Percentiles rank a stretch among this genome's conserved stretches.
These are phyloP conservation scores for Pelmatolapia mariae DNA, from an alignment of 2,113 vertebrate species.

Conservation along the genomic window DNA sequence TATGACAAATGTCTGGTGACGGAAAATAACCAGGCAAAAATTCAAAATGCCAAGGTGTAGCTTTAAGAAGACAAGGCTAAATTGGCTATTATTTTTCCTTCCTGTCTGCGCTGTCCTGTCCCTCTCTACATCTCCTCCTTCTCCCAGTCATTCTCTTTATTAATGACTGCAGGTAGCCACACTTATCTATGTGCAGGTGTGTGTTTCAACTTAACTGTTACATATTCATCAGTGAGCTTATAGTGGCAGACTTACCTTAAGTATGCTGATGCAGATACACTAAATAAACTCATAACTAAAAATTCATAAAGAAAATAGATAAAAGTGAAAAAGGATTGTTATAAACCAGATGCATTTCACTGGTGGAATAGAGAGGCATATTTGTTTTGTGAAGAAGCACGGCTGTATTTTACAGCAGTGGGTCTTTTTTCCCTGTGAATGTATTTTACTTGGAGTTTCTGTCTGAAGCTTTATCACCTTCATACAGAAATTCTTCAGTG, in stretches of 20 bases:
- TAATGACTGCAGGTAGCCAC: slow-evolving; percentile 36
- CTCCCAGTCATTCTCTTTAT: slow-evolving; percentile 13
- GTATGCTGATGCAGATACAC: neutral
- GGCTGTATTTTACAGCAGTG: neutral
- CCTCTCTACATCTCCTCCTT: neutral
- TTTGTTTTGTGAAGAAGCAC: neutral
- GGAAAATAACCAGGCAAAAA: slow-evolving; percentile 43
- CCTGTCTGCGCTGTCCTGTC: slow-evolving; percentile 55
- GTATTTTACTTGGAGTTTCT: neutral
- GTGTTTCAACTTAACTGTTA: neutral
- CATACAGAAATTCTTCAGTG: neutral
- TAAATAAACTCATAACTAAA: neutral
- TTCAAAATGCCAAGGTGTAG: slow-evolving; percentile 61
- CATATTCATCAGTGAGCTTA: neutral
- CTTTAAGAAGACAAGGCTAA: slow-evolving; percentile 57
- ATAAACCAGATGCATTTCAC: neutral
- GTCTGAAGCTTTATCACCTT: neutral
- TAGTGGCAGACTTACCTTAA: neutral
- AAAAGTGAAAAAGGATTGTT: neutral
- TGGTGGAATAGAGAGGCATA: neutral
- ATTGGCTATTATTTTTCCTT: slow-evolving; percentile 63
- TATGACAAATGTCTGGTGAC: slow-evolving; percentile 44
- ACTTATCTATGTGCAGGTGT: neutral
- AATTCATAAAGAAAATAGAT: neutral
- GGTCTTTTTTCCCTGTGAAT: neutral